These are phyloP conservation scores for Microtus pennsylvanicus DNA, from an alignment of 2,113 vertebrate species.

Conservation along the genomic window DNA sequence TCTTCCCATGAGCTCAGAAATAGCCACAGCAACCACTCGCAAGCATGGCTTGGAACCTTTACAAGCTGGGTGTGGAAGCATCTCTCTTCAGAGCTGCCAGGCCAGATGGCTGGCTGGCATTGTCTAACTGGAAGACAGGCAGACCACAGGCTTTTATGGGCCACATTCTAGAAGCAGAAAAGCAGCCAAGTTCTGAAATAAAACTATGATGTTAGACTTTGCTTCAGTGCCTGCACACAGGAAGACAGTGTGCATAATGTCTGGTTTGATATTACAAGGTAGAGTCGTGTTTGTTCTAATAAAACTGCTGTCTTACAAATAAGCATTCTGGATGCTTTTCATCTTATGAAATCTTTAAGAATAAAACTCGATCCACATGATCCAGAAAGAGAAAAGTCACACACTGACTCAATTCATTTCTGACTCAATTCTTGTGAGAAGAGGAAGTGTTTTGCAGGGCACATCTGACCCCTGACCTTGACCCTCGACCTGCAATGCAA, in stretches of 20 bases:
- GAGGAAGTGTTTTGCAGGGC: background rate
- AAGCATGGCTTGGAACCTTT: background rate
- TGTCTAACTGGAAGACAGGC: background rate
- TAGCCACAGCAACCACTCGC: background rate
- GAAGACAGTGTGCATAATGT: background rate
- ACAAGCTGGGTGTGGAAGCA: background rate
- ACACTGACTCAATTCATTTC: background rate
- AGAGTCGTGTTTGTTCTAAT: background rate
- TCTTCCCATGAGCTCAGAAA: background rate
- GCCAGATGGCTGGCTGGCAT: conserved; percentile 5
- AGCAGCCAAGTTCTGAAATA: conserved; percentile 6
- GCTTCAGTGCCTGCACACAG: background rate
- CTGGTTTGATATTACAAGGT: background rate
- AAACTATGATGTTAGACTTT: background rate
- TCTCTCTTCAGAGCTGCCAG: conserved; percentile 10
- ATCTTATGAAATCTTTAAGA: background rate
- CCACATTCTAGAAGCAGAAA: background rate
- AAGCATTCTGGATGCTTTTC: background rate
- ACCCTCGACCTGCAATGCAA: background rate
- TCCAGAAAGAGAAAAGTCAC: background rate
- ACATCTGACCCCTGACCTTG: background rate
- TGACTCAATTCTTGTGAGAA: background rate
- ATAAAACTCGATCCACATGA: background rate
- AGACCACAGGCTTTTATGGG: conserved; percentile 7
- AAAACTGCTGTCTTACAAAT: background rate